phyloP scores from a whole-genome alignment of 2,888 invertebrate genomes.

The Eremobia ochroleuca region DNA sequence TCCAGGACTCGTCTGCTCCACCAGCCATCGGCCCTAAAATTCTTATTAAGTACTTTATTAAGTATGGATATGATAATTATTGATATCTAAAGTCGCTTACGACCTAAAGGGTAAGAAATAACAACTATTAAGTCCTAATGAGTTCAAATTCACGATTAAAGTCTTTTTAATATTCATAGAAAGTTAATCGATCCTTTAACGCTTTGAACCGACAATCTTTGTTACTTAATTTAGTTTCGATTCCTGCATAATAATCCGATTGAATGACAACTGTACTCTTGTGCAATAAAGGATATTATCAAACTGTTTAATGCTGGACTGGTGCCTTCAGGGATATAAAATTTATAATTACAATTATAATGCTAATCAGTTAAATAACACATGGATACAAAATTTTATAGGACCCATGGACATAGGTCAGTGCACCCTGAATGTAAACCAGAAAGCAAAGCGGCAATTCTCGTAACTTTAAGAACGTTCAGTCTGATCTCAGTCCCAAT shows the following conservation, averaged over 20 bases:
- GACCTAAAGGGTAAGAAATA: not conserved
- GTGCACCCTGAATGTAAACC: not conserved
- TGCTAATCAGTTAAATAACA: not conserved
- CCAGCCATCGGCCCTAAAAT: no score
- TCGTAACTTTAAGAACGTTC: not conserved
- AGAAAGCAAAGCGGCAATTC: not conserved
- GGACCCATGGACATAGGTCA: not conserved
- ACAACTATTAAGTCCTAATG: constrained; percentile 9
- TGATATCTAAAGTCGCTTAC: not conserved
- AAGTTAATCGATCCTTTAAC: constrained; percentile 15
- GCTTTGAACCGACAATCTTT: constrained; percentile 18
- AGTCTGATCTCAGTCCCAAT: no score
- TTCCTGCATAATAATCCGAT: constrained; percentile 27
- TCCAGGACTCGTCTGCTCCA: no score
- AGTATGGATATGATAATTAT: not conserved
- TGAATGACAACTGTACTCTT: constrained; percentile 21
- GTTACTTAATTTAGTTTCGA: constrained; percentile 42
- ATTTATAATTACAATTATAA: constrained; percentile 5
- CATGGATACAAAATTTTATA: not conserved
- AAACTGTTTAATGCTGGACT: constrained; percentile 6
- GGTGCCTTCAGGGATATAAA: constrained; percentile 1
- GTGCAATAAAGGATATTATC: constrained; percentile 7
- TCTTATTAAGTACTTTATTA: not conserved
- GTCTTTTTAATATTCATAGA: constrained; percentile 38
- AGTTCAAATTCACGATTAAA: constrained; percentile 2